phyloP scores from a whole-genome alignment of 2,888 invertebrate species.

The Calameuta pallipes region DNA sequence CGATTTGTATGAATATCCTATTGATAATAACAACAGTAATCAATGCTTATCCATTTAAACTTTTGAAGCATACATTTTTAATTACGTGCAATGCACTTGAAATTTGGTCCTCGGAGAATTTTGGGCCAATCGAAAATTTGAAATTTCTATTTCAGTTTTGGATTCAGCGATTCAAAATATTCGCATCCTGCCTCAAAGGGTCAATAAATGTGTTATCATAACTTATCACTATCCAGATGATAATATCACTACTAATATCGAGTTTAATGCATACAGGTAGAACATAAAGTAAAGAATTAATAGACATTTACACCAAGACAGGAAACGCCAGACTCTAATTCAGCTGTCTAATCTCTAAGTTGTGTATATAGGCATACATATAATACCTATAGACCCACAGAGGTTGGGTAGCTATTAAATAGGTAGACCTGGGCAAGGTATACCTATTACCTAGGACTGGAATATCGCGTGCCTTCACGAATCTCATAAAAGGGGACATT shows the following conservation, averaged over 20 bases:
- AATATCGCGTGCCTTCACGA: constrained; percentile 4
- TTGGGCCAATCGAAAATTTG: too few relatives aligned
- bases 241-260: too few relatives aligned
- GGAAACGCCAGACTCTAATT: neutral
- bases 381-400: neutral
- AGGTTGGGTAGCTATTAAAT: neutral
- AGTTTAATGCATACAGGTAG: too few relatives aligned
- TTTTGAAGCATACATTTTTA: too few relatives aligned
- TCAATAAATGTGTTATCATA: neutral
- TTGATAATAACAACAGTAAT: neutral
- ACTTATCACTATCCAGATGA: neutral
- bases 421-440: neutral
- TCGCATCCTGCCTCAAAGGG: too few relatives aligned
- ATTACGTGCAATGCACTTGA: too few relatives aligned
- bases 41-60: neutral
- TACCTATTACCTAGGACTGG: neutral
- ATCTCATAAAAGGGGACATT: constrained; percentile 3
- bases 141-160: too few relatives aligned
- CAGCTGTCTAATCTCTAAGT: neutral
- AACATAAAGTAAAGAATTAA: neutral
- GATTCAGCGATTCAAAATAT: too few relatives aligned
- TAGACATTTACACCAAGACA: neutral
- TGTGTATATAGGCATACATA: neutral
- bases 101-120: too few relatives aligned
- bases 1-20: neutral